Evolutionary conservation across 2,888 invertebrate genomes (phyloP), one percentile per base, ranked within the genome.

Genomic region (Fissipunctia ypsillon): DNA sequence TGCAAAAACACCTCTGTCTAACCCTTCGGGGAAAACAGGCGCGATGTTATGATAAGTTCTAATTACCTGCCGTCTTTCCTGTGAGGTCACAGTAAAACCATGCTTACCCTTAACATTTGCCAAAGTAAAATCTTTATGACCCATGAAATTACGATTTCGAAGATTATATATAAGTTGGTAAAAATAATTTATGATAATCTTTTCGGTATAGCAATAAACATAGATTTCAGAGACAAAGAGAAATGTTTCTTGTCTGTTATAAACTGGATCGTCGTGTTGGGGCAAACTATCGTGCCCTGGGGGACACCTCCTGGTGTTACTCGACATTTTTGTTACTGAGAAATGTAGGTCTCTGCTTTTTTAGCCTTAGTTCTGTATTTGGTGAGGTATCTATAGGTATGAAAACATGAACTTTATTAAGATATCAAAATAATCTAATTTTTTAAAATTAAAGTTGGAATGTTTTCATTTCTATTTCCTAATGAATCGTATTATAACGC

Each of bases 201-300:
- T n/a, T 31, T 38, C 14, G n/a, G 3, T 22, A 7, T 16, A 16
- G 12, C 10, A 45, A 38, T 76, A 50, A 25, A 31, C 5, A 41
- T 28, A 43, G 19, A 28, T 35, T 76, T 48, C 25, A 10, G 10
- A 35, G 14, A n/a, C 10, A 57, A 59, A 31, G 22, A 45, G 5
- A 38, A 50, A 56, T 25, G 2, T 25, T 14, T 16, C 28, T 54
- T 50, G 22, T 31, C 25, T 50, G 0, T 0, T 28, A 48, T 60
- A 48, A 41, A 35, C 56, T 2, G 14, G 31, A 57, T 38, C 12
- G 12, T 54, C 48, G 16, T 68, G 48, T 68, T 52, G 43, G 56
- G 69, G 45, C 59, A 25, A 31, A 74, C 74, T 79, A 74, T 66
- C 22, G 19, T 61, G 14, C 74, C 65, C 43, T 66, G 38, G 31